Evolutionary conservation across 2,888 invertebrate species (phyloP).

Genomic region (Metellina segmentata): DNA sequence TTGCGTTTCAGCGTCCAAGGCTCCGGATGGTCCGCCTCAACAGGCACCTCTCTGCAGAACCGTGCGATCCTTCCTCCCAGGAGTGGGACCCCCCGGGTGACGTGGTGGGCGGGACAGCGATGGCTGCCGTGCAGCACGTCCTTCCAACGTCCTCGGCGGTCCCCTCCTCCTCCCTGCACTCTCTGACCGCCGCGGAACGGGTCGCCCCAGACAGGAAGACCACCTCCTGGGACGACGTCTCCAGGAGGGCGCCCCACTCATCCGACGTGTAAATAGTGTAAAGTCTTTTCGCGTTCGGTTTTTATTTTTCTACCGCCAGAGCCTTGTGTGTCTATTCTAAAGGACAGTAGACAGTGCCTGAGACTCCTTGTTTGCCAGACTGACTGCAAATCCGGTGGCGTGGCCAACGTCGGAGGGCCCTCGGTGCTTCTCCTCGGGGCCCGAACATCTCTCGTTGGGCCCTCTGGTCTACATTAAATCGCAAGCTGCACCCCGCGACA

Average conservation of each 20-base stretch:
- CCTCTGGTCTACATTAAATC: too few relatives aligned
- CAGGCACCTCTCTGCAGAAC: constrained; percentile 75
- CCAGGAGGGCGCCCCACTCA: constrained; percentile 58
- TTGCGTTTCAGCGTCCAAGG: constrained; percentile 66
- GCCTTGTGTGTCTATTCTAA: constrained; percentile 75
- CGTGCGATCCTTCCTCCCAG: constrained; percentile 56
- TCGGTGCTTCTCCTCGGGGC: constrained; percentile 50
- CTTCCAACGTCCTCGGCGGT: constrained; percentile 53
- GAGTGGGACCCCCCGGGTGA: constrained; percentile 68
- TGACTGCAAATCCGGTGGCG: constrained; percentile 55
- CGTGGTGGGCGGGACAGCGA: constrained; percentile 66
- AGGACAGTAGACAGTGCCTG: constrained; percentile 76
- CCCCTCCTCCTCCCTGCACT: constrained; percentile 46
- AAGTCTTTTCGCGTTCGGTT: constrained; percentile 70
- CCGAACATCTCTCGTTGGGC: background rate
- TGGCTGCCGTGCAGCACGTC: constrained; percentile 26
- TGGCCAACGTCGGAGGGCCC: constrained; percentile 51
- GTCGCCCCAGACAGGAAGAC: constrained; percentile 58
- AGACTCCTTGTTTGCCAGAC: constrained; percentile 76
- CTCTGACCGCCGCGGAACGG: constrained; percentile 45
- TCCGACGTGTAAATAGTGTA: constrained; percentile 76
- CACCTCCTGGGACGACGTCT: constrained; percentile 75
- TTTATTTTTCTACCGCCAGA: constrained; percentile 77
- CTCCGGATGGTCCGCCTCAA: constrained; percentile 75
- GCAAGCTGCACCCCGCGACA: constrained; percentile 45